Evolutionary conservation across 2,113 vertebrate species (phyloP).

Genomic region (Phaethon lepturus): DNA sequence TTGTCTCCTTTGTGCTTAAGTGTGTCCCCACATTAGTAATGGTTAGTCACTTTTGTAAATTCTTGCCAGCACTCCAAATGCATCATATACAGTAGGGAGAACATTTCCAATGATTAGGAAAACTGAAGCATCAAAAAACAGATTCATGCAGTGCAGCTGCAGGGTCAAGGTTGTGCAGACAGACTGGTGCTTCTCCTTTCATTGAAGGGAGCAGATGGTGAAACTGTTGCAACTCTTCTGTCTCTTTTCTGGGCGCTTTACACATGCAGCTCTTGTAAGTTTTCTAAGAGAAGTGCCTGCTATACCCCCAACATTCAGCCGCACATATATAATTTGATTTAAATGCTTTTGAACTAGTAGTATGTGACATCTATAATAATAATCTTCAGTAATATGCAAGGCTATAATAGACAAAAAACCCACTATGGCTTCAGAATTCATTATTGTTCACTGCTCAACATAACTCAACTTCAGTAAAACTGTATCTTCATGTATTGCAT

Average conservation of each 20-base stretch:
- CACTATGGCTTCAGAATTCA: background rate
- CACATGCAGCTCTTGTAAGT: background rate
- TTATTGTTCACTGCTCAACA: background rate
- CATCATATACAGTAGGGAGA: background rate
- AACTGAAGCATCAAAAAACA: background rate
- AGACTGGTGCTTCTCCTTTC: background rate
- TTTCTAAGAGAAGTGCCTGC: background rate
- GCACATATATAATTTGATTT: background rate
- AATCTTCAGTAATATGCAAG: background rate
- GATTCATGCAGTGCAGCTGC: slow-evolving; percentile 23
- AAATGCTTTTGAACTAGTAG: background rate
- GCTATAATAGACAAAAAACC: background rate
- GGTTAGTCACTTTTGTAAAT: background rate
- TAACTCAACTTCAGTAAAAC: background rate
- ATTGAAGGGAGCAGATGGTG: background rate
- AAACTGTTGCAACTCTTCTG: background rate
- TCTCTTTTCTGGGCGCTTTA: background rate
- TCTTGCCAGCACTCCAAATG: slow-evolving; percentile 22
- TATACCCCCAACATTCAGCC: background rate
- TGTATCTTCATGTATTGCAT: background rate
- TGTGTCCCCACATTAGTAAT: background rate
- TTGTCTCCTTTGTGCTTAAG: slow-evolving; percentile 1
- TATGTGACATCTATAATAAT: background rate
- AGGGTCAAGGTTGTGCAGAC: slow-evolving; percentile 29
- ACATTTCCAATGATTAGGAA: slow-evolving; percentile 52